Evolutionary conservation across 2,113 vertebrate species (phyloP).

Genomic region (Pitta sordida): DNA sequence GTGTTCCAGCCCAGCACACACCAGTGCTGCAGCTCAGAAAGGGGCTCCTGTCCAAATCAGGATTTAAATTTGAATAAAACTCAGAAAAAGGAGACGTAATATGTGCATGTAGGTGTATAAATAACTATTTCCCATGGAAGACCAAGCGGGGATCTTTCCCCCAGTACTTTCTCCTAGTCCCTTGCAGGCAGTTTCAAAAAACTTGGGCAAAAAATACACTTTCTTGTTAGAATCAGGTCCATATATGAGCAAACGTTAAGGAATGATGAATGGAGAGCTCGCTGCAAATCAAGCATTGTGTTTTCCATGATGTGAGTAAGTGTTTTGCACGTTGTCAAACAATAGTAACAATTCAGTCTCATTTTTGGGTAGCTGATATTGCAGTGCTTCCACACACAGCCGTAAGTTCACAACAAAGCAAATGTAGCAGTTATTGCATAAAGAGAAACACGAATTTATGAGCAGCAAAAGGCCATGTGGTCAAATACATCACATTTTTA

Average conservation of each 20-base stretch:
- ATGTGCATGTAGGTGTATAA: not conserved
- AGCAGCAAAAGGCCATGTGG: not conserved
- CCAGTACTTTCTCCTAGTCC: not conserved
- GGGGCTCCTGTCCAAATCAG: not conserved
- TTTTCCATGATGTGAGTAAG: not conserved
- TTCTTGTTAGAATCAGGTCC: not conserved
- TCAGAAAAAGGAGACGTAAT: accelerated
- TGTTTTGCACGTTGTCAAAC: not conserved
- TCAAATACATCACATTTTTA: not conserved
- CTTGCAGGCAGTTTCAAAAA: not conserved
- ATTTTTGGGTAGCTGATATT: not conserved
- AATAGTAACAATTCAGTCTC: not conserved
- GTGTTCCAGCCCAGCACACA: not conserved
- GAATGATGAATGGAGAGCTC: not conserved
- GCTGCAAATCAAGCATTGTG: not conserved
- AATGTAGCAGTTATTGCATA: not conserved
- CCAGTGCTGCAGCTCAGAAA: accelerated
- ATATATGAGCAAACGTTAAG: not conserved
- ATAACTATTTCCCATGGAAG: not conserved
- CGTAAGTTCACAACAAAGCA: not conserved
- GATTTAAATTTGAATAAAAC: not conserved
- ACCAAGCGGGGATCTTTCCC: not conserved
- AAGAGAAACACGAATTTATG: not conserved
- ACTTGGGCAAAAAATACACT: not conserved
- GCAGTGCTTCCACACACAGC: not conserved